Evolutionary conservation across 2,113 vertebrate species (phyloP).

Genomic region (Accipiter cooperii): DNA sequence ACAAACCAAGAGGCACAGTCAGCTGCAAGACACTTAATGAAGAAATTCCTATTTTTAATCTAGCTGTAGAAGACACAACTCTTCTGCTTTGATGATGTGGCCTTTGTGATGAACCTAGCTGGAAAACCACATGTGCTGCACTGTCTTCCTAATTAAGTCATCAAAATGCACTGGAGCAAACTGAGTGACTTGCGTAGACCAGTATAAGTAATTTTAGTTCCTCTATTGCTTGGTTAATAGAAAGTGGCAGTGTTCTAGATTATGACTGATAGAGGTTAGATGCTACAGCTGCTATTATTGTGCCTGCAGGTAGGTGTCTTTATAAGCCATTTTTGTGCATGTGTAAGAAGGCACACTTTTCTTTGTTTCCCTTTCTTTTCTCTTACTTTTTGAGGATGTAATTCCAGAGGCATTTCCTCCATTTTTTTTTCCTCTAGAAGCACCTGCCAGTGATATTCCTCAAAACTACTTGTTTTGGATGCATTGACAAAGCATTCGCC

Average conservation of each 20-base stretch:
- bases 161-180: conserved; percentile 71
- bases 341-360: background rate
- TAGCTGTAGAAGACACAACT: conserved; percentile 34
- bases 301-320: conserved; percentile 30
- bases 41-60: conserved; percentile 65
- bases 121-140: conserved; percentile 64
- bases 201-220: conserved; percentile 70
- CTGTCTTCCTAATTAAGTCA: conserved; percentile 72
- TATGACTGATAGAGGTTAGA: conserved; percentile 75
- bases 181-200: conserved; percentile 55
- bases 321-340: background rate
- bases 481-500: background rate
- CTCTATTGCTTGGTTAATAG: conserved; percentile 73
- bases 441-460: background rate
- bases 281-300: conserved; percentile 56
- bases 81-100: conserved; percentile 54
- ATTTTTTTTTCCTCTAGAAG: background rate
- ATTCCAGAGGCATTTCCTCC: background rate
- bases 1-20: conserved; percentile 41
- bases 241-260: conserved; percentile 75
- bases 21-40: conserved; percentile 46
- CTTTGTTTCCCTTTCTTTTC: background rate
- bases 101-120: conserved; percentile 68
- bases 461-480: background rate
- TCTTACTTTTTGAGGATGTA: background rate